phyloP scores from a whole-genome alignment of 2,797 vertebrate genomes.

The Tangara arthus region DNA sequence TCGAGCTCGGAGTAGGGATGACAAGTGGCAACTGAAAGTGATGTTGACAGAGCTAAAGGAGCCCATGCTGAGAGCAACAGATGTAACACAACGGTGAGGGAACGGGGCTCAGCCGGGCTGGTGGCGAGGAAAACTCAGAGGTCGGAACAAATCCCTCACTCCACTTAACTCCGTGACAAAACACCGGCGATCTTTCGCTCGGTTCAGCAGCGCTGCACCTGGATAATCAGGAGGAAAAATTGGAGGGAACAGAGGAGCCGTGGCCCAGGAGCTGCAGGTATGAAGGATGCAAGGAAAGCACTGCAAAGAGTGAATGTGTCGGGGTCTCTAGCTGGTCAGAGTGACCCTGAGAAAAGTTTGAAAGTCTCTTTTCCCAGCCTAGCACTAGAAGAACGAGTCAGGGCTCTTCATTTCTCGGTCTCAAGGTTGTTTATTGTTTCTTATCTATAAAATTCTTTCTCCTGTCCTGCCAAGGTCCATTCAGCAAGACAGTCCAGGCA shows the following conservation, averaged over 20 bases:
- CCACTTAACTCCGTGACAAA: not conserved
- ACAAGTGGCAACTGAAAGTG: conserved; percentile 1
- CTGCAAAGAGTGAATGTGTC: not conserved
- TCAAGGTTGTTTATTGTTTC: too few species aligned
- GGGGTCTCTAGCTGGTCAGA: too few species aligned
- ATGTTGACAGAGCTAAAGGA: conserved; percentile 18
- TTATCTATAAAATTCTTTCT: too few species aligned
- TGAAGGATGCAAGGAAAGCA: accelerated
- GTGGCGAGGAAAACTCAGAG: not conserved
- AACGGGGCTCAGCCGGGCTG: not conserved
- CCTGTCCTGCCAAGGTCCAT: too few species aligned
- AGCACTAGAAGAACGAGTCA: too few species aligned
- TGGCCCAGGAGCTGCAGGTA: not conserved
- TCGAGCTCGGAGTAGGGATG: not conserved
- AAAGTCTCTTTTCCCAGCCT: too few species aligned
- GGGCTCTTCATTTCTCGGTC: too few species aligned
- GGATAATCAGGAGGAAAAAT: not conserved
- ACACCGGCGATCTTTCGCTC: not conserved
- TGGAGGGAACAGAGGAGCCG: accelerated
- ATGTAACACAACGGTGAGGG: not conserved
- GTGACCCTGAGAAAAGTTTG: too few species aligned
- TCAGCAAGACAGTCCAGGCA: too few species aligned
- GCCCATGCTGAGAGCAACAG: not conserved
- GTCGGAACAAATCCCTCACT: not conserved
- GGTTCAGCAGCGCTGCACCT: not conserved